Conservation (phyloP, 1,140 invertebrate species). For the Dendroctonus valens region DNA sequence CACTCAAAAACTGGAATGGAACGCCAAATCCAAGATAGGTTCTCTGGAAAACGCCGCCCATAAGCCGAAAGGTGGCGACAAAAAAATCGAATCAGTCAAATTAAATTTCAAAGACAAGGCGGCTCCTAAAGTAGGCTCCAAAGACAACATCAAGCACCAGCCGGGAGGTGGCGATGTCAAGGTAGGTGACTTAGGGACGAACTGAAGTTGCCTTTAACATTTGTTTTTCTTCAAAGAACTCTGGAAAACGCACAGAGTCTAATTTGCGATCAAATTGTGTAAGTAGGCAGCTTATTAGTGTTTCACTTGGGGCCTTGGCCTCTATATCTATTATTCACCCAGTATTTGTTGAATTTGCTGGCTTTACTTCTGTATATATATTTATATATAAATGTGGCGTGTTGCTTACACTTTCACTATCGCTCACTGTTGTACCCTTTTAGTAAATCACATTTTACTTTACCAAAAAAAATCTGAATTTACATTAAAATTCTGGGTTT, state of each 20-base stretch:
- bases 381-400: neutral
- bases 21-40: slow-evolving; percentile 89
- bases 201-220: neutral
- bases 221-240: neutral
- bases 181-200: slow-evolving; percentile 58
- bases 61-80: slow-evolving; percentile 88
- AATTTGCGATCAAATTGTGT: neutral
- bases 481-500: too few species aligned
- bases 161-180: slow-evolving; percentile 88
- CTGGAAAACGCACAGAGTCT: neutral
- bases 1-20: slow-evolving; percentile 87
- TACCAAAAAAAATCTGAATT: too few species aligned
- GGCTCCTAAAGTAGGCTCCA: slow-evolving; percentile 88
- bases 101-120: slow-evolving; percentile 90
- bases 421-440: neutral
- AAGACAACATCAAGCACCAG: slow-evolving; percentile 85
- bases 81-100: slow-evolving; percentile 88
- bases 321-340: too few species aligned
- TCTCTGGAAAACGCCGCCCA: slow-evolving; percentile 92
- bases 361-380: neutral
- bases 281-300: neutral
- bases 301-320: too few species aligned
- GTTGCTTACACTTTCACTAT: neutral
- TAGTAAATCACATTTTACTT: too few species aligned
- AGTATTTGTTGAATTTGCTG: too few species aligned